Evolutionary conservation across 2,797 vertebrate genomes (phyloP), one percentile per base, ranked within the genome.

Genomic region (Brachyalestes nurse): DNA sequence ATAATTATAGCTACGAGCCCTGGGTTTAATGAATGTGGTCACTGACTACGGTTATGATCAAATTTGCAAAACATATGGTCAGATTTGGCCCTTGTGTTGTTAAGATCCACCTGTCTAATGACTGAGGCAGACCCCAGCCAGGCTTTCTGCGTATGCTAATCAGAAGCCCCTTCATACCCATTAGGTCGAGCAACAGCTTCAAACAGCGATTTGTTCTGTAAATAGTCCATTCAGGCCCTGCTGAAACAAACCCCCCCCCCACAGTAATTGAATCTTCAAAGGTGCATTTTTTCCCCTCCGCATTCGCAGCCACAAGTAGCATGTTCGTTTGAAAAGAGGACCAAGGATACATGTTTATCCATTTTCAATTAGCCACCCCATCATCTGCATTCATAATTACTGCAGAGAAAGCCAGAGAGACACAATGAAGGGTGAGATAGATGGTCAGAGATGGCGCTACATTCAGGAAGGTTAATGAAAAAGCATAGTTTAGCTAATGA

Each of bases 191-290:
- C 93, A 89, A 92, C 88, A 90, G 92, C 90, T 94, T 94, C 92
- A 94, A 94, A 94, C 91, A 91, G 87, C 92, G 94, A 94, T 95
- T 94, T 94, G 92, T 94, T 94, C 92, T 91, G 92, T 90, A 94
- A 95, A 94, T 94, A 93, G 93, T 91, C 90, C 88, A 90, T 94
- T 94, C 91, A 94, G 92, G 92, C 90, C 90, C 85, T 83, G 88
- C 47, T 88, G 86, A 90, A 92, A 92, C 90, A 90, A 90, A 88
- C 89, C 90, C 87, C 88, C 92, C 87, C 90, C 88, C 91, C 83
- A 80, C 87, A 83, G 91, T 95, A 95, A 95, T 95, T 95, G 92
- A 95, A 94, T 95, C 93, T 94, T 95, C 93, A 94, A 94, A 94
- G 92, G 90, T 89, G 89, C 90, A 92, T 92, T 93, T 94, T 47